Conservation (phyloP, 2,888 invertebrate species). For the Zeuzera pyrina region DNA sequence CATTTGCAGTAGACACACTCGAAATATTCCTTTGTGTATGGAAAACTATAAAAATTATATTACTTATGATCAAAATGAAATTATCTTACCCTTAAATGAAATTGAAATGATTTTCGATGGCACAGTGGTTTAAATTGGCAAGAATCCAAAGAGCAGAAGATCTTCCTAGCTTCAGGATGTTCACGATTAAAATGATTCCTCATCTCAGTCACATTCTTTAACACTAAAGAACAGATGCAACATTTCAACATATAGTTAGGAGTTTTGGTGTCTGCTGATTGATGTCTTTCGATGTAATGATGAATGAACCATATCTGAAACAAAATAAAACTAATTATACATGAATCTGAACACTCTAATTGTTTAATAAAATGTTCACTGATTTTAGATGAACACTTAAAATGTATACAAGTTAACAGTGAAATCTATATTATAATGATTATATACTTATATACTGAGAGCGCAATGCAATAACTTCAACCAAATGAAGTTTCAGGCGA, state of each 20-base stretch:
- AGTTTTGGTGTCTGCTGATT: constrained; percentile 8
- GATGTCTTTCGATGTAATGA: constrained; percentile 47
- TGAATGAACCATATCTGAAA: constrained; percentile 55
- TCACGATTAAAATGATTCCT: constrained; percentile 42
- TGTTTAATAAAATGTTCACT: too few relatives aligned
- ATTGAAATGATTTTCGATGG: constrained; percentile 52
- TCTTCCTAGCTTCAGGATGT: constrained; percentile 50
- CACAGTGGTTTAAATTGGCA: constrained; percentile 56
- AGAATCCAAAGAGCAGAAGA: constrained; percentile 49
- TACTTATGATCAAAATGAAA: neutral
- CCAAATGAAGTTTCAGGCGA: too few relatives aligned
- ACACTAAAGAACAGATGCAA: constrained; percentile 43
- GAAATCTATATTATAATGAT: too few relatives aligned
- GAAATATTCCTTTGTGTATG: neutral
- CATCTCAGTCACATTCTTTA: constrained; percentile 40
- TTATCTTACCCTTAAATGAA: constrained; percentile 52
- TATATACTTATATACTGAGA: too few relatives aligned
- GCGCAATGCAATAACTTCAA: too few relatives aligned
- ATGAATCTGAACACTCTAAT: too few relatives aligned
- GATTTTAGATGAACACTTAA: too few relatives aligned
- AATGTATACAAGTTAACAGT: too few relatives aligned
- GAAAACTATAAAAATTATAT: neutral
- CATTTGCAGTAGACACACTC: neutral
- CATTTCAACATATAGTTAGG: constrained; percentile 49
- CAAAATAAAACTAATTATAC: neutral